Evolutionary conservation across 2,113 vertebrate genomes (phyloP), one percentile per base, ranked within the genome.

Genomic region (Peucedramus taeniatus): DNA sequence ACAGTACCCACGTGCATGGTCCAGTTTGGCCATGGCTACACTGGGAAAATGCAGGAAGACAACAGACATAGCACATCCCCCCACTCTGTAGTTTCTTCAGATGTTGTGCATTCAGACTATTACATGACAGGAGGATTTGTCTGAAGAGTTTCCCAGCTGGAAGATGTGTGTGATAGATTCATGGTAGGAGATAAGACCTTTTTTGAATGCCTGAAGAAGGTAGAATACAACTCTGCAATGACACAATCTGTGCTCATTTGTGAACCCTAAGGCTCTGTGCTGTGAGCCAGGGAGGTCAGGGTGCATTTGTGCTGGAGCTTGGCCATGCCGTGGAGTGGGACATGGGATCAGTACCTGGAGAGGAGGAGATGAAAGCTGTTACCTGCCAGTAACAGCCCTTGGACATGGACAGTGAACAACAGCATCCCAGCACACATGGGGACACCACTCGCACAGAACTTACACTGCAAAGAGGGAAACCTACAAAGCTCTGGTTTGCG

Each of bases 1-100:
- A 18, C 11, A 1, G 10, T 28, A 9, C 33, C n/a, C 40, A 11
- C 0, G 0, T 3, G 6, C 18, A 9, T 1, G 1, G 30, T 28
- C 9, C 13, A 6, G 2, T 3, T 50, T n/a, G 35, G 27, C 42
- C 3, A 1, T 0, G 31, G 33, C 69, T 39, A 21, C 24, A 2
- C 37, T 14, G 51, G 47, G 27, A 17, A 74, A 42, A 47, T 1
- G 17, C 0, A 54, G 51, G 39, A 53, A 56, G 23, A 10, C 17
- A 63, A 31, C 37, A 75, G 57, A 49, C 8, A 13, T 12, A 61
- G 57, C 50, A 35, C 6, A 65, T 40, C 4, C 4, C 19, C 49
- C 15, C 15, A 18, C 5, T 12, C 24, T 5, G 3, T 7, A 8
- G 11, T 37, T 53, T 71, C 45, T 59, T 90, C 76, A 44, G 6